Conservation (phyloP, 2,888 invertebrate genomes). For the Panopea generosa region DNA sequence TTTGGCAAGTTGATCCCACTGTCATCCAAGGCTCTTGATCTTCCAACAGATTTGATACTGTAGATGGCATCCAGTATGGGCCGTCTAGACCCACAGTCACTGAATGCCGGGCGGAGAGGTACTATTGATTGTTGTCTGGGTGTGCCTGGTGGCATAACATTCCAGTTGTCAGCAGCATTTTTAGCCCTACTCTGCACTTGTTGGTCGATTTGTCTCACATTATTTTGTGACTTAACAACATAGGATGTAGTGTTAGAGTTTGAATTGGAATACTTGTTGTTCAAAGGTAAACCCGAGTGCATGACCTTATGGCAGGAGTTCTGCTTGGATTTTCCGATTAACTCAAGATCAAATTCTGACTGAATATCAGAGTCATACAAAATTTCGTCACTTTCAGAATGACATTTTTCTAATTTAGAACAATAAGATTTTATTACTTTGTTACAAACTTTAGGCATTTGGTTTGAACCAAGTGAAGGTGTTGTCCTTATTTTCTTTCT, state of each 20-base stretch:
- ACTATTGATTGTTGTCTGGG: constrained; percentile 16
- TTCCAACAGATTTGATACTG: constrained; percentile 50
- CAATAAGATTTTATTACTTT: neutral
- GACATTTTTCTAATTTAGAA: neutral
- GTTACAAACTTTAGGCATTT: constrained; percentile 1
- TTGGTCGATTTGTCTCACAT: constrained; percentile 35
- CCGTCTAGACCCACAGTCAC: constrained; percentile 58
- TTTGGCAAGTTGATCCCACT: constrained; percentile 46
- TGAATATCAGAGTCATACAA: constrained; percentile 33
- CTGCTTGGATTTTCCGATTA: constrained; percentile 37
- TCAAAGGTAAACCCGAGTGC: neutral
- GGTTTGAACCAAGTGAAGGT: constrained; percentile 40
- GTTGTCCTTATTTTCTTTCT: constrained; percentile 53
- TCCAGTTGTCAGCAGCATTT: constrained; percentile 40
- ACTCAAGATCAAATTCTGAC: constrained; percentile 69
- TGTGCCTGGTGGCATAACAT: constrained; percentile 12
- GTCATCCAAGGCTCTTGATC: constrained; percentile 31
- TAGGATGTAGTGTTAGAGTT: neutral
- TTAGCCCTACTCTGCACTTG: constrained; percentile 17
- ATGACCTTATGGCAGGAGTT: neutral
- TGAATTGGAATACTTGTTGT: neutral
- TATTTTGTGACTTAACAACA: constrained; percentile 48
- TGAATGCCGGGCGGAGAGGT: constrained; percentile 54
- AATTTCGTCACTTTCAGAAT: neutral
- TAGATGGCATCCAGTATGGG: constrained; percentile 30